phyloP scores from a whole-genome alignment of 1,140 invertebrate genomes.

The Colletes latitarsis region DNA sequence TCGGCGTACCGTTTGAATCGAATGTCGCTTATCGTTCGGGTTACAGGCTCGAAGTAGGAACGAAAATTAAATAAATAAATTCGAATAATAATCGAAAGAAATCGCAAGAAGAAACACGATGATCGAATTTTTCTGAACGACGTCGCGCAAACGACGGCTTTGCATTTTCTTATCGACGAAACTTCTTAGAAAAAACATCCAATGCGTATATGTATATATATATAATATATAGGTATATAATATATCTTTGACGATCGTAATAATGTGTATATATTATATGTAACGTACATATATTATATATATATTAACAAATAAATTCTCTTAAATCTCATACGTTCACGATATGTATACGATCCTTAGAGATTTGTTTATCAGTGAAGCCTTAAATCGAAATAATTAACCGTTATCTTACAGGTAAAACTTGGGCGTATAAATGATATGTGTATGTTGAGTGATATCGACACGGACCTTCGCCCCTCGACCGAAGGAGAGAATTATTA shows the following conservation, averaged over 20 bases:
- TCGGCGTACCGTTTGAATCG: conserved; percentile 64
- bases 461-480: not conserved
- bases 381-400: conserved; percentile 59
- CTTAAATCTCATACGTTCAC: conserved; percentile 69
- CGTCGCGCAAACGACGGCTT: conserved; percentile 14
- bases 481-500: conserved; percentile 35
- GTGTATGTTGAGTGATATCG: conserved; percentile 59
- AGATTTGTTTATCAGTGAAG: conserved; percentile 60
- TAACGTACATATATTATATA: conserved; percentile 70
- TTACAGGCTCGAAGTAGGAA: not conserved
- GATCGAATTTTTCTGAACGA: not conserved
- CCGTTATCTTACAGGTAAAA: conserved; percentile 65
- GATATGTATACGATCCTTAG: conserved; percentile 75
- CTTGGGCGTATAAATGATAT: conserved; percentile 72
- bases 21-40: too few species aligned
- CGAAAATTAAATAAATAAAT: not conserved
- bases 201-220: conserved; percentile 68
- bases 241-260: conserved; percentile 67
- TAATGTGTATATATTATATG: conserved; percentile 71
- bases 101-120: too few species aligned
- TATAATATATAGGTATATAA: conserved; percentile 72
- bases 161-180: conserved; percentile 36
- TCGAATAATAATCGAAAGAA: too few species aligned
- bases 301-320: conserved; percentile 73
- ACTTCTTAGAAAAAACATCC: conserved; percentile 69